phyloP scores from a whole-genome alignment of 1,140 invertebrate species.

The Harlomillsia oculata region DNA sequence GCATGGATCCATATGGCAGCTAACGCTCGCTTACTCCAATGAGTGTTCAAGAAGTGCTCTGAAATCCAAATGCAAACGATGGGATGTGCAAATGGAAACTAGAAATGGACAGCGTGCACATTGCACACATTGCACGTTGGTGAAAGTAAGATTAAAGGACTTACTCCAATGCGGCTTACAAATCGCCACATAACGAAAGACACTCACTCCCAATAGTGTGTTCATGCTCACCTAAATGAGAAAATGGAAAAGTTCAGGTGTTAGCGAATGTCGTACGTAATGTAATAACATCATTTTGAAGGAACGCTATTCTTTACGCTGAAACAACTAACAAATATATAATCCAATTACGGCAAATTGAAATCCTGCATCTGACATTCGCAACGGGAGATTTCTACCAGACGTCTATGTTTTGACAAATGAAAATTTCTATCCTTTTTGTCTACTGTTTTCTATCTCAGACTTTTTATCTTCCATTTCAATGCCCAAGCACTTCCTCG shows the following conservation, averaged over 20 bases:
- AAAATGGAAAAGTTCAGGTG: neutral
- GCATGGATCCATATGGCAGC: constrained; percentile 8
- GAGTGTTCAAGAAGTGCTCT: constrained; percentile 12
- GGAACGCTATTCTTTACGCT: neutral
- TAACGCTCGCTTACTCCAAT: constrained; percentile 1
- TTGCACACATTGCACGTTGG: neutral
- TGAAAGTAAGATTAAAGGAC: neutral
- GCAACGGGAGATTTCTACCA: neutral
- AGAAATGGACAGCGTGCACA: no score
- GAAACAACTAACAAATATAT: neutral
- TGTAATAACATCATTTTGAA: no score
- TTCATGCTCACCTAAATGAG: constrained; percentile 21
- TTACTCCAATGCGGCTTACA: constrained; percentile 25
- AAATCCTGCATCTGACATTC: neutral
- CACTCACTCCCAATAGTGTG: constrained; percentile 18
- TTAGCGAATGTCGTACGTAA: no score
- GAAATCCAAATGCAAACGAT: no score
- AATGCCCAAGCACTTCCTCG: no score
- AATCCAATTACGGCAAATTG: neutral
- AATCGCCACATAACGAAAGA: constrained; percentile 27
- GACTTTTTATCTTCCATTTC: no score
- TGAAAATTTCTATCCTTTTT: neutral
- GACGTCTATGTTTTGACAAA: neutral
- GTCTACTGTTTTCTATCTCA: neutral
- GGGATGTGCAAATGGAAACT: no score